phyloP scores from a whole-genome alignment of 2,113 vertebrate species.

The Hirundichthys speculiger region DNA sequence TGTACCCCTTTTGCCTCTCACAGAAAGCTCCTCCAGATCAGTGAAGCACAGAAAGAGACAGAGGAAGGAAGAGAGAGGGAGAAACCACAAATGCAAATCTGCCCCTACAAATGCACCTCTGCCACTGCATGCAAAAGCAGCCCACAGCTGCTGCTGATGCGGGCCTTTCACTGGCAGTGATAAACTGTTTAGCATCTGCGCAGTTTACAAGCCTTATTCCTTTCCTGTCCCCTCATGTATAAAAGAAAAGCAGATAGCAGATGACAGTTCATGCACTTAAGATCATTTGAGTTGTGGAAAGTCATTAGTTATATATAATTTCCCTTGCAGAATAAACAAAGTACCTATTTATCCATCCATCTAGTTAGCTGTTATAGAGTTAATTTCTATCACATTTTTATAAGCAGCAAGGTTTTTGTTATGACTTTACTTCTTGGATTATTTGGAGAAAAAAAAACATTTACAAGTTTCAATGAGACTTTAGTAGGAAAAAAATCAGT shows the following conservation, averaged over 20 bases:
- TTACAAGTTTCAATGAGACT: too few species aligned
- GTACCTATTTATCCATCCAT: too few species aligned
- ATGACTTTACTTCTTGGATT: neutral
- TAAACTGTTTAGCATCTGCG: constrained; percentile 61
- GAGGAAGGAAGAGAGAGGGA: constrained; percentile 47
- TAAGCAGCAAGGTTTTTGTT: too few species aligned
- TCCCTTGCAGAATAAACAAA: too few species aligned
- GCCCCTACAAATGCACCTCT: constrained; percentile 46
- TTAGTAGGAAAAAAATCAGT: too few species aligned
- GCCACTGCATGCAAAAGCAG: constrained; percentile 74
- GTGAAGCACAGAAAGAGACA: constrained; percentile 17
- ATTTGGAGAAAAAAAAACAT: neutral
- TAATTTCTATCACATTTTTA: neutral
- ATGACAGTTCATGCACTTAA: constrained; percentile 15
- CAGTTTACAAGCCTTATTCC: constrained; percentile 39
- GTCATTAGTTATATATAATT: too few species aligned
- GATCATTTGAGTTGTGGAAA: constrained; percentile 1
- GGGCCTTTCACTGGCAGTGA: constrained; percentile 70
- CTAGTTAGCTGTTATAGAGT: neutral
- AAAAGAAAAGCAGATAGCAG: constrained; percentile 4
- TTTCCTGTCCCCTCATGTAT: constrained; percentile 39
- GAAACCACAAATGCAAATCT: constrained; percentile 78
- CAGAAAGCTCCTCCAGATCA: constrained; percentile 34
- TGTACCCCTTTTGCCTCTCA: constrained; percentile 20
- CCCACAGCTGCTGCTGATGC: constrained; percentile 75